phyloP scores from a whole-genome alignment of 1,140 invertebrate genomes.

The Aplysia californica region DNA sequence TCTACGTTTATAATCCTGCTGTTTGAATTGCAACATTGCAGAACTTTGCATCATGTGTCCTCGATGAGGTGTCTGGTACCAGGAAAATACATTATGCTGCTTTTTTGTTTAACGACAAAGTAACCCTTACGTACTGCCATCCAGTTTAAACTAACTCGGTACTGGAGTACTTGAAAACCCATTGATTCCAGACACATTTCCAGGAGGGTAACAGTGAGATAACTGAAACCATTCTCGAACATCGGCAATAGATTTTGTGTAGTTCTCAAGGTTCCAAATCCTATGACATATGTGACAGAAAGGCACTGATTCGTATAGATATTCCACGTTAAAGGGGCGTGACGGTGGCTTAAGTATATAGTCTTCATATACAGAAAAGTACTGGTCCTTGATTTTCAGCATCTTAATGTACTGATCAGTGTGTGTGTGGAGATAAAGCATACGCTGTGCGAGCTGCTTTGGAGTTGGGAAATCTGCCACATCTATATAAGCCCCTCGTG shows the following conservation, averaged over 20 bases:
- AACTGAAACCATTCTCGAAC: not conserved
- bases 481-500: constrained; percentile 70
- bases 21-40: too few species aligned
- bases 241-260: not conserved
- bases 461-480: constrained; percentile 54
- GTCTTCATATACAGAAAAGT: not conserved
- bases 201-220: too few species aligned
- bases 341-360: not conserved
- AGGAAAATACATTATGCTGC: too few species aligned
- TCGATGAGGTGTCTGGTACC: too few species aligned
- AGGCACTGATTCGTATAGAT: not conserved
- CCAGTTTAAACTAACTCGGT: too few species aligned
- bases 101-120: too few species aligned
- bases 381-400: not conserved
- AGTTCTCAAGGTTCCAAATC: not conserved
- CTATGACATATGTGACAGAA: not conserved
- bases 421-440: not conserved
- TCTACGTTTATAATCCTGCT: too few species aligned
- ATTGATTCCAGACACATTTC: too few species aligned
- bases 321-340: not conserved
- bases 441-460: constrained; percentile 48
- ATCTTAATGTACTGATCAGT: not conserved
- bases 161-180: too few species aligned
- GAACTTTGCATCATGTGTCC: too few species aligned
- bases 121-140: too few species aligned